Evolutionary conservation across 1,140 invertebrate genomes (phyloP), one percentile per base, ranked within the genome.

Genomic region (Andricus grossulariae): DNA sequence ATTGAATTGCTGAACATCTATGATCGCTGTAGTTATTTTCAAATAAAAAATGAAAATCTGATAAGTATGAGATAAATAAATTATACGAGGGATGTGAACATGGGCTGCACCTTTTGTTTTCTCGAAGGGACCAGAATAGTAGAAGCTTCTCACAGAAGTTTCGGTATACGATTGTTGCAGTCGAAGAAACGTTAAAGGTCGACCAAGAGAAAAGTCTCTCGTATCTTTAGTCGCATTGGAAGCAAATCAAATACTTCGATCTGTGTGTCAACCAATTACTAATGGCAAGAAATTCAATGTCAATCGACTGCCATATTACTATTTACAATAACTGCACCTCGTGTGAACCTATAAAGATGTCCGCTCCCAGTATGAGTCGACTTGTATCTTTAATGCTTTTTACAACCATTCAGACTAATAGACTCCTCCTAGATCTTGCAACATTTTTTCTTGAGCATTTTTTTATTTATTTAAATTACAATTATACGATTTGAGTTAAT

Each of bases 331-430:
- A 83, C 81, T 84, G 83, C 83, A 82, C 79, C 85, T 84, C 86
- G 87, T 90, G 89, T 89, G 88, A 89, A 89, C 84, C 82, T 77
- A 78, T 66, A 57, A 54, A 72, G 80, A 79, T 79, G 77, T 80
- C 77, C 83, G 85, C 87, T 89, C 89, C 86, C 88, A 89, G 76
- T 88, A 86, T 79, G 71, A 39, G 15, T 66, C n/a, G 25, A 66
- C 60, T 45, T 66, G 32, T 66, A 66, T 39, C 1, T 66, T 10
- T 66, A 25, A 25, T 25, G 15, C 1, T 19, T n/a, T 11, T 4
- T 15, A 15, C 18, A 57, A 11, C 25, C 55, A 60, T 25, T 39
- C 21, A 16, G 25, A 39, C 13, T 66, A 25, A 66, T 16, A 39
- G 13, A 32, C 21, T 66, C 57, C 4, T 66, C 12, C 11, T 39